phyloP scores from a whole-genome alignment of 2,113 vertebrate species.

The Prunella fulvescens region DNA sequence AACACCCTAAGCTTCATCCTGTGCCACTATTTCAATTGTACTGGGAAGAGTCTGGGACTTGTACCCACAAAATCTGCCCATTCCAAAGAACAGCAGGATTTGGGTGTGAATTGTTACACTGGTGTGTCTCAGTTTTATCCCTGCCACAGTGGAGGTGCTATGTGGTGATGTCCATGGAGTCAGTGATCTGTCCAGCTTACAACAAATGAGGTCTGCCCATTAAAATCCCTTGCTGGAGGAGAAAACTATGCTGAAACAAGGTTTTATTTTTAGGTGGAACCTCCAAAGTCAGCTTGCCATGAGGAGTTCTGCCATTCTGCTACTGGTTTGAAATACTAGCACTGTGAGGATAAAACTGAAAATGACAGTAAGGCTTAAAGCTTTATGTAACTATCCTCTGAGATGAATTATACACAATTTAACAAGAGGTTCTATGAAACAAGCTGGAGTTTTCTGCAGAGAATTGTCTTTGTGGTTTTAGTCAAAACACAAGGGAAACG shows the following conservation, averaged over 20 bases:
- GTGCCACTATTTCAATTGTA: rapidly evolving
- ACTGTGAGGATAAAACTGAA: background rate
- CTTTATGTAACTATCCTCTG: background rate
- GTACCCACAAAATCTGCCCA: background rate
- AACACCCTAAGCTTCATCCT: background rate
- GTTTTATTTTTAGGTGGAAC: background rate
- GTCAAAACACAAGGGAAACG: background rate
- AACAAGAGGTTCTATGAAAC: background rate
- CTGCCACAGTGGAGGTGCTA: background rate
- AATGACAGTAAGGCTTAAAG: background rate
- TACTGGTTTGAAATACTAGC: background rate
- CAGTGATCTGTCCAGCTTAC: background rate
- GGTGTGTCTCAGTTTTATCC: background rate
- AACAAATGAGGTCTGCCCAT: background rate
- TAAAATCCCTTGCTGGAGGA: background rate
- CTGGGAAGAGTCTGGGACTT: background rate
- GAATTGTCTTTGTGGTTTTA: background rate
- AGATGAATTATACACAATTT: background rate
- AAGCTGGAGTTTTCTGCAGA: background rate
- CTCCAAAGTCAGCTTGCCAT: background rate
- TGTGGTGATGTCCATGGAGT: background rate
- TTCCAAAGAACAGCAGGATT: background rate
- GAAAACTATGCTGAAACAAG: background rate
- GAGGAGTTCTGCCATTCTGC: background rate
- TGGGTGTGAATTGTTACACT: background rate